A percentile compares a stretch with the other conserved stretches of the same genome.
Conservation (phyloP, 2,797 vertebrate genomes). For the Coregonus ussuriensis region DNA sequence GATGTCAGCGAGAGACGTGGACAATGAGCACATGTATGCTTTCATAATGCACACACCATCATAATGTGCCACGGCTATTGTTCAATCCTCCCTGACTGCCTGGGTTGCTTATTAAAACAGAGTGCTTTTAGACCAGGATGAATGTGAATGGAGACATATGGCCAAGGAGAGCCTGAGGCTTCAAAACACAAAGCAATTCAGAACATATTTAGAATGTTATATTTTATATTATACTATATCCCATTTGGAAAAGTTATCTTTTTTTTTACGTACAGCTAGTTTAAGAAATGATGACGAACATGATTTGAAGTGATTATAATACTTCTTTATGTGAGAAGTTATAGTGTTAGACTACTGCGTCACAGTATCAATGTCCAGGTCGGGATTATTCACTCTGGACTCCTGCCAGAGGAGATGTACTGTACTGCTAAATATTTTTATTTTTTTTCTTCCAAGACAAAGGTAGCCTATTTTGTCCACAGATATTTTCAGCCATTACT, state of each 20-base stretch:
- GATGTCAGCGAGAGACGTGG: constrained; percentile 3
- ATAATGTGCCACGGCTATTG: constrained; percentile 4
- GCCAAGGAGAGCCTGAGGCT: constrained; percentile 65
- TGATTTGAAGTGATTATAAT: neutral
- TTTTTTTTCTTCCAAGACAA: constrained; percentile 25
- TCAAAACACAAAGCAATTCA: constrained; percentile 73
- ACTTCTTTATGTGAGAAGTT: neutral
- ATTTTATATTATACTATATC: constrained; percentile 56
- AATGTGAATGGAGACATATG: constrained; percentile 72
- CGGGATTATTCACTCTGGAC: neutral
- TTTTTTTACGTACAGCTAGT: constrained; percentile 53
- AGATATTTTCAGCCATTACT: constrained; percentile 42
- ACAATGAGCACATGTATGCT: neutral
- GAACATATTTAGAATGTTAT: constrained; percentile 67
- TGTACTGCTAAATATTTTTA: constrained; percentile 5
- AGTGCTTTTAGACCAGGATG: constrained; percentile 49
- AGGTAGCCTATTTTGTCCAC: constrained; percentile 28
- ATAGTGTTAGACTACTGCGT: neutral
- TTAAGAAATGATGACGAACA: constrained; percentile 27
- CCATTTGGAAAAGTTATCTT: constrained; percentile 62
- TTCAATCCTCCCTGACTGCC: neutral
- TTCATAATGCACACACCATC: constrained; percentile 15
- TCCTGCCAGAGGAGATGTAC: neutral
- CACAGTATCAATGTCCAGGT: neutral
- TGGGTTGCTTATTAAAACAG: constrained; percentile 59